These are phyloP conservation scores for Melanostoma mellinum DNA, from an alignment of 2,888 invertebrate species.

Conservation along the genomic window DNA sequence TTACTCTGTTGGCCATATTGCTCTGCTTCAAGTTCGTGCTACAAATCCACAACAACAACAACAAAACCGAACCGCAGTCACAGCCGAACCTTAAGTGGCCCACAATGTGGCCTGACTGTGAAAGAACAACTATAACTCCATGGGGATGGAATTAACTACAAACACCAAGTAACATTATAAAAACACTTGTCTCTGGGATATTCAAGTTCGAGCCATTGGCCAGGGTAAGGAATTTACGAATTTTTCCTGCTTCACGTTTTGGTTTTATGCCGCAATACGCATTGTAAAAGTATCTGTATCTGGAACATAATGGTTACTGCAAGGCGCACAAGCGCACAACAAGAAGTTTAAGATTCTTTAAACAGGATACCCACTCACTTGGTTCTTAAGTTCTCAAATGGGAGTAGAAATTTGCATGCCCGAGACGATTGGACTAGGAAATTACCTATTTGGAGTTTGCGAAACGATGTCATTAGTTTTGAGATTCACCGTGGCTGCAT, in stretches of 20 bases:
- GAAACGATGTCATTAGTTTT: slow-evolving; percentile 70
- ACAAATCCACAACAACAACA: slow-evolving; percentile 41
- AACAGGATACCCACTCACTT: slow-evolving; percentile 43
- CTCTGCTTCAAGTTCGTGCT: slow-evolving; percentile 49
- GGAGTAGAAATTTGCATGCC: slow-evolving; percentile 66
- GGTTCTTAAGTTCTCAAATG: slow-evolving; percentile 36
- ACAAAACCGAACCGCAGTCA: slow-evolving; percentile 30
- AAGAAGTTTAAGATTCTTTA: slow-evolving; percentile 42
- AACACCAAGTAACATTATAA: slow-evolving; percentile 71
- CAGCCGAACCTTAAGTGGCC: slow-evolving; percentile 36
- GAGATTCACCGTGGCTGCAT: slow-evolving; percentile 42
- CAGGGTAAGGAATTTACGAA: slow-evolving; percentile 57
- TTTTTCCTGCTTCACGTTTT: slow-evolving; percentile 40
- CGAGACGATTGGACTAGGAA: slow-evolving; percentile 53
- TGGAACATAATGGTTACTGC: slow-evolving; percentile 59
- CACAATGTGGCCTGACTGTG: slow-evolving; percentile 21
- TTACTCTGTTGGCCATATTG: slow-evolving; percentile 52
- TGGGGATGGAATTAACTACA: slow-evolving; percentile 68
- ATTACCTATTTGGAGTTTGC: slow-evolving; percentile 69
- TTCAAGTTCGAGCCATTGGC: slow-evolving; percentile 1
- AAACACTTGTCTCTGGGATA: slow-evolving; percentile 71
- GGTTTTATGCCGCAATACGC: slow-evolving; percentile 51
- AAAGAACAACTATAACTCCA: slow-evolving; percentile 60
- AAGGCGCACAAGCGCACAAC: slow-evolving; percentile 43
- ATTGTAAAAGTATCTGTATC: slow-evolving; percentile 58